Conservation (phyloP, 2,888 invertebrate species). For the Aphodius granarius region DNA sequence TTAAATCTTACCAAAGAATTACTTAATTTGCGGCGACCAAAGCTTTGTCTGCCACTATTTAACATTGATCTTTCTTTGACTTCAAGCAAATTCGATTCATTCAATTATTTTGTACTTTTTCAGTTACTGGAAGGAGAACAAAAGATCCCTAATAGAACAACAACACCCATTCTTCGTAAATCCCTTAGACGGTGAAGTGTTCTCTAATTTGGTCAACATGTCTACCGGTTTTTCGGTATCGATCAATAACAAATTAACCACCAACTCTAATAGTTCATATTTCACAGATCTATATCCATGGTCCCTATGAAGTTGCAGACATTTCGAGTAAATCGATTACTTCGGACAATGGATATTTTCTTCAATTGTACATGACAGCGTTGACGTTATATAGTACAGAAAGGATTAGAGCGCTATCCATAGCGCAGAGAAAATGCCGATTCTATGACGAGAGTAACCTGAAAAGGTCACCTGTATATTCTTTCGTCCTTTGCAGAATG, state of each 20-base stretch:
- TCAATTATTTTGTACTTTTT: slow-evolving; percentile 5
- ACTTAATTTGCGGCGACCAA: too few relatives aligned
- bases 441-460: slow-evolving; percentile 68
- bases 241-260: too few relatives aligned
- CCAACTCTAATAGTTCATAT: neutral
- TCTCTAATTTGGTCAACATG: slow-evolving; percentile 71
- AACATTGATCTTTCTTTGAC: too few relatives aligned
- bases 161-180: slow-evolving; percentile 62
- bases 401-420: slow-evolving; percentile 52
- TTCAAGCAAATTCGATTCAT: neutral
- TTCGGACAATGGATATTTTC: slow-evolving; percentile 45
- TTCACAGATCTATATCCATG: slow-evolving; percentile 64
- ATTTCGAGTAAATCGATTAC: slow-evolving; percentile 56
- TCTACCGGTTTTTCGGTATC: slow-evolving; percentile 68
- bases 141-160: slow-evolving; percentile 57
- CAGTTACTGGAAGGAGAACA: slow-evolving; percentile 62
- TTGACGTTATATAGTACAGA: slow-evolving; percentile 49
- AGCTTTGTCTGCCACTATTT: too few relatives aligned
- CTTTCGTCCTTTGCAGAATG: slow-evolving; percentile 69
- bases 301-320: slow-evolving; percentile 69
- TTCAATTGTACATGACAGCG: slow-evolving; percentile 48
- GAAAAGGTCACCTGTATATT: slow-evolving; percentile 68
- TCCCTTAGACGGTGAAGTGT: slow-evolving; percentile 75
- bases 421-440: slow-evolving; percentile 69
- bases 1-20: too few relatives aligned